Conservation (phyloP, 2,797 vertebrate genomes). For the Stomatorhinus walkeri region DNA sequence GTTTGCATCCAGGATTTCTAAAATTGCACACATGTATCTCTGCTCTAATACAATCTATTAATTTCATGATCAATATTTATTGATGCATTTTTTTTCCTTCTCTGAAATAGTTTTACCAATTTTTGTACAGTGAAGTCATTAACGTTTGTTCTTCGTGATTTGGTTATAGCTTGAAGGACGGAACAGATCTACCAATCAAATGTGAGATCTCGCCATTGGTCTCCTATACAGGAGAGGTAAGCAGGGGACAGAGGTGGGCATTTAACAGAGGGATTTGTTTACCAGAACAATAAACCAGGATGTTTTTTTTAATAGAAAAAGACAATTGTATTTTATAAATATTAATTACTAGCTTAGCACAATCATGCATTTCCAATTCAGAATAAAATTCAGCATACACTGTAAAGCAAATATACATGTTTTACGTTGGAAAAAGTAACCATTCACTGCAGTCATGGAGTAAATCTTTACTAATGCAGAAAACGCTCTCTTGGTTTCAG, state of each 20-base stretch:
- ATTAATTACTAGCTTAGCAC: neutral
- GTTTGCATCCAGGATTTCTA: neutral
- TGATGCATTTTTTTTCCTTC: neutral
- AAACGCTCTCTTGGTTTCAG: constrained; percentile 46
- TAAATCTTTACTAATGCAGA: neutral
- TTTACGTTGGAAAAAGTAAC: neutral
- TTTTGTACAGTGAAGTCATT: neutral
- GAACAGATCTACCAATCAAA: constrained; percentile 84
- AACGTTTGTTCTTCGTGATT: constrained; percentile 28
- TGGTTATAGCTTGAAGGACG: constrained; percentile 79
- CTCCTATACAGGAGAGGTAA: constrained; percentile 93
- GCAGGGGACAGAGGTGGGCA: constrained; percentile 20
- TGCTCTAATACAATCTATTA: neutral
- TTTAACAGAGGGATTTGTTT: neutral
- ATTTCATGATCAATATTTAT: neutral
- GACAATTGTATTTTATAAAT: neutral
- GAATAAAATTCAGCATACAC: neutral
- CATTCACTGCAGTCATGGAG: neutral
- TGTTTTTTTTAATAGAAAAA: neutral
- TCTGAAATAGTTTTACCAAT: constrained; percentile 3
- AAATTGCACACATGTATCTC: neutral
- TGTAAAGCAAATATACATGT: neutral
- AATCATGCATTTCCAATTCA: neutral
- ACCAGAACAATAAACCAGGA: neutral
- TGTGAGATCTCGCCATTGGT: constrained; percentile 93